Base-by-base conservation (phyloP, 2,888 invertebrate genomes). In the Artemia sinica region DNA sequence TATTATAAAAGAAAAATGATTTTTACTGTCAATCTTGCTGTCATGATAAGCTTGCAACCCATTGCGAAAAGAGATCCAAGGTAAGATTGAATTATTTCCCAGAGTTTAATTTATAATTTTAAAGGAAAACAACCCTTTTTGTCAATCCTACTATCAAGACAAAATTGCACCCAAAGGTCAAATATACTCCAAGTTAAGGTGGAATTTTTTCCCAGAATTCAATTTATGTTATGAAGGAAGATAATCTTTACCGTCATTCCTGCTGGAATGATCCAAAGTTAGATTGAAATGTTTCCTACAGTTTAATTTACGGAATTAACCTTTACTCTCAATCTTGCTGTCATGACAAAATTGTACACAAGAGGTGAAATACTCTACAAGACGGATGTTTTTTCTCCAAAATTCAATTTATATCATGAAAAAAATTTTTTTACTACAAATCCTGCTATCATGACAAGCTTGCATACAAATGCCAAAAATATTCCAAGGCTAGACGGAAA, bases 161-260 rank as follows among this genome's bases (percentile, higher is more conserved):
- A 58, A 58, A 58, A 9, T 58, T 58, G n/a, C 58, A 18, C 58
- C 58, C 8, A 58, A 58, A 9, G n/a, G 58, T 58, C 58, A 58
- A 18, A 58, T 14, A 58, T 58, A 18, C 8, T 58, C 58, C 10
- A 58, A 58, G 58, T 8, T 58, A 9, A 58, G 58, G n/a, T 58
- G 58, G n/a, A n/a, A n/a, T n/a, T n/a, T n/a, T n/a, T n/a, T n/a
- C 58, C 13, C 58, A 8, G 58, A 18, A 58, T 14, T 14, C 18
- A 58, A 10, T 58, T 9, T 9, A 58, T 58, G n/a, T 14, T 9
- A 14, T 18, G 18, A 18, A 58, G 58, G 58, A 58, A 18, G 18
- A 58, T 14, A 58, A 58, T 18, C 10, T 58, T 58, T 58, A 9
- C 58, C 18, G 58, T 8, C 58, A 58, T n/a, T 58, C 58, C 8